phyloP scores from a whole-genome alignment of 2,113 vertebrate genomes.

The Carettochelys insculpta region DNA sequence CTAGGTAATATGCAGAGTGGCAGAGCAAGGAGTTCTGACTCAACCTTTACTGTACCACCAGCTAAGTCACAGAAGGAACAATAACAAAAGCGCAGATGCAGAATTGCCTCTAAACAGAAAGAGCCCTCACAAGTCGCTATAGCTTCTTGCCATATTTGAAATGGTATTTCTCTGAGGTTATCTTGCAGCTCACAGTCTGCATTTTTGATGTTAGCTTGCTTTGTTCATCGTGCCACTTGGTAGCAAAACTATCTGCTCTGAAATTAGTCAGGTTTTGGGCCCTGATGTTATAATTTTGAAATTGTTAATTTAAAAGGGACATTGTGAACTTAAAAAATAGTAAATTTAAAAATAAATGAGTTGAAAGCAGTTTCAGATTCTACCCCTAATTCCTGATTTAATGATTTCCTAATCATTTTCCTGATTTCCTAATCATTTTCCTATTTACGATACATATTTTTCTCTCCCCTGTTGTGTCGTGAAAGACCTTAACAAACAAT shows the following conservation, averaged over 20 bases:
- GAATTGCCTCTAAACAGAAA: neutral
- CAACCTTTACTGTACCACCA: neutral
- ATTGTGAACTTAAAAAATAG: neutral
- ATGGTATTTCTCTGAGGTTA: neutral
- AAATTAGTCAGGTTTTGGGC: neutral
- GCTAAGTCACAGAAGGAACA: accelerated
- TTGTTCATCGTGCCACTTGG: neutral
- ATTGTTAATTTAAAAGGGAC: neutral
- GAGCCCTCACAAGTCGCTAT: neutral
- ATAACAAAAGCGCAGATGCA: neutral
- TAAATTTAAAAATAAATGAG: neutral
- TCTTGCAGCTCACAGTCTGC: neutral
- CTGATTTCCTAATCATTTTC: neutral
- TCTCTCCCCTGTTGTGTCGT: neutral
- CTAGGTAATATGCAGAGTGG: neutral
- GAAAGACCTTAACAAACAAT: neutral
- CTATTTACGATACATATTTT: neutral
- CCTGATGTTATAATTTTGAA: neutral
- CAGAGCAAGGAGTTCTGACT: neutral
- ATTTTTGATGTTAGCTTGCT: neutral
- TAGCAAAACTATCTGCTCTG: neutral
- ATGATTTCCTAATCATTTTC: neutral
- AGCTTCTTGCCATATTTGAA: neutral
- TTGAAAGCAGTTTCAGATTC: neutral
- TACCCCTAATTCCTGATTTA: neutral